Evolutionary conservation across 2,113 vertebrate genomes (phyloP), one percentile per base, ranked within the genome.

Genomic region (Excalfactoria chinensis): DNA sequence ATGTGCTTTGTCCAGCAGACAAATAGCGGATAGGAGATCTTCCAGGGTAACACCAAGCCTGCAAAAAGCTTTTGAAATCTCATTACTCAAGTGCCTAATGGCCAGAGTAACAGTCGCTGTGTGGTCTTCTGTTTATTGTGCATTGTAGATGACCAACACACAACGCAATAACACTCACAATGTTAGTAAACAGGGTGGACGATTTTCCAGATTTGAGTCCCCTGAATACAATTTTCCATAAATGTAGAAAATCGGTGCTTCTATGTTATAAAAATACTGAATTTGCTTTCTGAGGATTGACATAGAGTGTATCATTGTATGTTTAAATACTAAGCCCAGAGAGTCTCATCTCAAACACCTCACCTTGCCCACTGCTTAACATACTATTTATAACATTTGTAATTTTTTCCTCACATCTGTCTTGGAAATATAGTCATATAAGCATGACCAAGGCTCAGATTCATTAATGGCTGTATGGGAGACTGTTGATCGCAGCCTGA

Each of bases 31-130:
- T n/a, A 87, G 72, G 23, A 90, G 63, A 90, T 67, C 60, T 93
- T 75, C 49, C 88, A 92, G 68, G 48, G 48, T 91, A 89, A 84
- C 2, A 25, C 23, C 37, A 68, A 90, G 67, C 55, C 51, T 77
- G 88, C 81, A 74, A 74, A 95, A 95, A 81, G 77, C 70, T 69
- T 94, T 93, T 85, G 77, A 93, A 82, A 69, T 79, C 58, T 69
- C 88, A 93, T 95, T 74, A 51, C 46, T 94, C 58, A 68, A 56
- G 55, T 22, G 79, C 30, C 75, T 93, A 93, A 95, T 64, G 77
- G 90, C 55, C 46, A 84, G 83, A 83, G 26, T 70, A 84, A 46
- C 44, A 55, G 64, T 30, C 59, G 23, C 81, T 73, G 41, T 17
- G 30, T 62, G 18, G 44, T 40, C 26, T 88, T 74, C 53, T 86